Conservation (phyloP, 2,113 vertebrate genomes). For the Vombatus ursinus region DNA sequence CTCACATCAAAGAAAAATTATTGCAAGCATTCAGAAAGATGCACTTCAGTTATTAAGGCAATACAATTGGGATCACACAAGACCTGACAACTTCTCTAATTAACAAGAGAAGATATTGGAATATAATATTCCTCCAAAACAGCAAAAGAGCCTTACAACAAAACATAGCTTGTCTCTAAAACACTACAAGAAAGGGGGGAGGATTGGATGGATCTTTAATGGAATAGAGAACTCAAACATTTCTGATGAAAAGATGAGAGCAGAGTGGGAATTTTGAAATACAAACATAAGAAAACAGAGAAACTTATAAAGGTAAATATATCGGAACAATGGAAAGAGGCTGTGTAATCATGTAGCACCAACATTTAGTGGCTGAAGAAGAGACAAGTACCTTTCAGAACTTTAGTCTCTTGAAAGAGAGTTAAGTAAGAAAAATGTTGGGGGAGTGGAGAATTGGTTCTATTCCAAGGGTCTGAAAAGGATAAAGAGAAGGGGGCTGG, state of each 20-base stretch:
- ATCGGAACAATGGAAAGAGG: not conserved
- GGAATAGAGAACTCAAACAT: not conserved
- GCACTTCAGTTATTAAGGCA: no score
- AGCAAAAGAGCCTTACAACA: no score
- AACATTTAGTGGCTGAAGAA: not conserved
- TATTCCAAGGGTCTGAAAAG: not conserved
- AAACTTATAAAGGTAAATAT: not conserved
- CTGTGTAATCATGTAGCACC: no score
- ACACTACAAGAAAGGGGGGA: no score
- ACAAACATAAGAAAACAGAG: not conserved
- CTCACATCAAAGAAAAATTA: no score
- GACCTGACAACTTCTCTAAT: no score
- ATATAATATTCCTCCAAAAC: no score
- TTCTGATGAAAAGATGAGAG: not conserved
- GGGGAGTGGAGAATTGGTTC: not conserved
- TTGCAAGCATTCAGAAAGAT: no score
- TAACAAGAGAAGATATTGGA: no score
- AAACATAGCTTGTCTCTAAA: no score
- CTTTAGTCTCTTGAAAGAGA: not conserved
- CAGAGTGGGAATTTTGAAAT: not conserved
- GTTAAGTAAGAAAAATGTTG: not conserved
- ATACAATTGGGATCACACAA: no score
- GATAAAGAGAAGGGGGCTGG: not conserved
- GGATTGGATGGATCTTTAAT: no score
- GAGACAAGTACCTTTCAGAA: not conserved